Evolutionary conservation across 2,113 vertebrate genomes (phyloP).

Genomic region (Lates calcarifer): DNA sequence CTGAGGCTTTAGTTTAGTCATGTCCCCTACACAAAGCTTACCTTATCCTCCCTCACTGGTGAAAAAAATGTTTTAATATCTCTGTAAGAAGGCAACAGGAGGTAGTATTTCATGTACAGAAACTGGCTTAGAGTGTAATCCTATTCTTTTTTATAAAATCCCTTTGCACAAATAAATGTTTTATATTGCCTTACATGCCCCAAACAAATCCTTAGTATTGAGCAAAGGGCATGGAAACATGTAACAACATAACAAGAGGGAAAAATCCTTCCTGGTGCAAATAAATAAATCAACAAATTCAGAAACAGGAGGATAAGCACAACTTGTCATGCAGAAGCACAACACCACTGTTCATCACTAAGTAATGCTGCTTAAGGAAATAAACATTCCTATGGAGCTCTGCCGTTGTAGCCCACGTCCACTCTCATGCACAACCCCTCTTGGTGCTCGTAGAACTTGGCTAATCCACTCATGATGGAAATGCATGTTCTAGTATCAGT

Average conservation of each 20-base stretch:
- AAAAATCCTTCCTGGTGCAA: slow-evolving; percentile 16
- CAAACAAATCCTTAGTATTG: slow-evolving; percentile 5
- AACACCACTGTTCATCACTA: slow-evolving; percentile 24
- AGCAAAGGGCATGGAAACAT: slow-evolving; percentile 16
- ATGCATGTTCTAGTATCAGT: slow-evolving; percentile 51
- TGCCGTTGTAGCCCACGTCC: background rate
- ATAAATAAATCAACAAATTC: slow-evolving; percentile 49
- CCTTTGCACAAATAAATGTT: slow-evolving; percentile 28
- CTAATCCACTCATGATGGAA: slow-evolving; percentile 59
- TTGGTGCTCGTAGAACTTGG: slow-evolving; percentile 27
- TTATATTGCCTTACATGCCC: slow-evolving; percentile 14
- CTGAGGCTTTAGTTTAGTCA: slow-evolving; percentile 59
- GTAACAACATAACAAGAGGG: slow-evolving; percentile 15
- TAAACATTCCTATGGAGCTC: background rate
- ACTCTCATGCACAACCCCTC: slow-evolving; percentile 15
- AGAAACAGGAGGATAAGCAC: slow-evolving; percentile 29
- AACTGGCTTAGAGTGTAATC: background rate
- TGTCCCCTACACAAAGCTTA: slow-evolving; percentile 34
- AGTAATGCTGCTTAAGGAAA: slow-evolving; percentile 37
- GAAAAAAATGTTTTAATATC: slow-evolving; percentile 24
- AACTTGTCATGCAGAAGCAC: slow-evolving; percentile 22
- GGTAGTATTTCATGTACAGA: background rate
- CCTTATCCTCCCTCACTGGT: slow-evolving; percentile 29
- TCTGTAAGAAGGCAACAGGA: background rate
- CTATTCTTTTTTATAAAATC: slow-evolving; percentile 12